A percentile compares a stretch with the other conserved stretches of the same genome.
Evolutionary conservation across 64 coral and sea anemone species (phyloP).

Genomic region (Pachyseris speciosa): DNA sequence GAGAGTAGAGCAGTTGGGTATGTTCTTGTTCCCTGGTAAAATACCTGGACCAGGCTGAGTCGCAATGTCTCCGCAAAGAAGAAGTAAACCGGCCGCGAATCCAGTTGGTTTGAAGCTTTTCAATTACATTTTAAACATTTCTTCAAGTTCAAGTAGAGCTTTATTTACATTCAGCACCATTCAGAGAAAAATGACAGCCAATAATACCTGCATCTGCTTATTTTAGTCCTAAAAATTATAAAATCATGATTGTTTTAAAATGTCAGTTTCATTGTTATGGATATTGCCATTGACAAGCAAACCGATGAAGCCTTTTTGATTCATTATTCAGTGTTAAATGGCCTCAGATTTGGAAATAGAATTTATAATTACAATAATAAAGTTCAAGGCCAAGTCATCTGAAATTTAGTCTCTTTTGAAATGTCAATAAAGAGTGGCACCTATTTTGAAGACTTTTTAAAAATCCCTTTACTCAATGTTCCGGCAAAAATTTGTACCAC

Average conservation of each 20-base stretch:
- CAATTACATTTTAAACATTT: neutral
- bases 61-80: too few relatives aligned
- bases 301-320: neutral
- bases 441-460: neutral
- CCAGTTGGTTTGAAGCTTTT: too few relatives aligned
- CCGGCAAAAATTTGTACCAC: conserved; percentile 79
- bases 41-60: too few relatives aligned
- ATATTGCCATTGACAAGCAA: neutral
- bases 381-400: neutral
- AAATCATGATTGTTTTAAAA: neutral
- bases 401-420: neutral
- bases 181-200: neutral
- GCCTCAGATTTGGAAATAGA: too few relatives aligned
- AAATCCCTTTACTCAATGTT: conserved; percentile 45
- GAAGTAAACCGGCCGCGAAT: too few relatives aligned
- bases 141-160: neutral
- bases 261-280: neutral
- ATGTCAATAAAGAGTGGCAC: neutral
- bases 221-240: neutral
- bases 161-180: neutral
- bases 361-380: too few relatives aligned
- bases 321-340: neutral
- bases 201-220: neutral
- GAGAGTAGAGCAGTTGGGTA: too few relatives aligned
- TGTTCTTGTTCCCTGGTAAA: too few relatives aligned